Base-by-base conservation (phyloP, 2,797 vertebrate species). In the Syngnathus acus region DNA sequence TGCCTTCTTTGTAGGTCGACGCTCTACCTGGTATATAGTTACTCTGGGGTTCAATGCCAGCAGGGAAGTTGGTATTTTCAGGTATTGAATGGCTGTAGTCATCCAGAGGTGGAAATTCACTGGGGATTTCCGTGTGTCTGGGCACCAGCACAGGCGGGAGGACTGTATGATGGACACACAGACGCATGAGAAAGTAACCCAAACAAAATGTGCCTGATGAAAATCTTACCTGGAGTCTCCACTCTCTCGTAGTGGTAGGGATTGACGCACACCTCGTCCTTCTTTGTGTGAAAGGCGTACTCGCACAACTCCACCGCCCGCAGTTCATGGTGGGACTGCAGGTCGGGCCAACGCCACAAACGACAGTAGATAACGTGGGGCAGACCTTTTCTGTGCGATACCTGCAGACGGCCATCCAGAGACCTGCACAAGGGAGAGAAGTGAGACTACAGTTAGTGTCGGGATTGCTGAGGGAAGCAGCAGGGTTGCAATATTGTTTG, bases 1-100 rank as follows among this genome's bases (percentile, higher is more conserved):
- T 62, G 1, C 21, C 16, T 6, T 17, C 16, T 6, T 17, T 38
- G 23, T 14, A 17, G 14, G 9, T 32, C 1, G 10, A 39, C 9
- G 9, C 21, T 2, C 19, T 92, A 99, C 97, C 97, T 94, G 97
- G 95, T 91, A 99, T 98, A 89, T 97, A 97, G 93, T 97, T 97
- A 90, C 94, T 96, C 86, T 95, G 96, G 55, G 97, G 97, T 88
- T 98, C 97, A 1, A 99, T 97, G 85, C 95, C 97, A 50, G 95
- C 95, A 2, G 96, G 97, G 88, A 99, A 99, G 90, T 98, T 99
- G 70, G 97, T 99, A 90, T 99, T 99, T 89, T 99, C 97, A 0
- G 97, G 97, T 84, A 99, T 98, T 85, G 97, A 99, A 89, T 98
- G 95, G 86, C 95, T 98, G 82, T 98, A 98, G 86, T 99, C 97